Evolutionary conservation across 2,797 vertebrate species (phyloP).

Genomic region (Lagocephalus sceleratus): DNA sequence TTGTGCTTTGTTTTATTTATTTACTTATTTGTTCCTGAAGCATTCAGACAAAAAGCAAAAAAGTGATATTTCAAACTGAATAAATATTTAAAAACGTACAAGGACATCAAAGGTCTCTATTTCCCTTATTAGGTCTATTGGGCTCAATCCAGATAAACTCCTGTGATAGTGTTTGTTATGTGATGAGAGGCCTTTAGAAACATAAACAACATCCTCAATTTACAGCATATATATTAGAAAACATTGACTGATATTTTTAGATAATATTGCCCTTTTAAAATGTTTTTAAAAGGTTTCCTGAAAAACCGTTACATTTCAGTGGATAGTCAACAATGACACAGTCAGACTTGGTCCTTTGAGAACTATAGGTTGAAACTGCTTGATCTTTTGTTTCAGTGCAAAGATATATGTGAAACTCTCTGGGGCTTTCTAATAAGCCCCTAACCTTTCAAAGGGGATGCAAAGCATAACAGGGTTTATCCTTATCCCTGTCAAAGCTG

Average conservation of each 20-base stretch:
- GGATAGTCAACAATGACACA: neutral
- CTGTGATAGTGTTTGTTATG: neutral
- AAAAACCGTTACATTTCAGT: neutral
- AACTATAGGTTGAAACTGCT: constrained; percentile 6
- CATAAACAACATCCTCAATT: too few relatives aligned
- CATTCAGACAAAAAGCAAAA: neutral
- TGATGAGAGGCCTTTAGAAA: constrained; percentile 3
- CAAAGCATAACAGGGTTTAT: constrained; percentile 14
- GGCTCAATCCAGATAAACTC: neutral
- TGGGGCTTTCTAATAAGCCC: constrained; percentile 13
- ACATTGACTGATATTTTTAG: neutral
- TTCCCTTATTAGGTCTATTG: neutral
- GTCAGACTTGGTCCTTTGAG: constrained; percentile 5
- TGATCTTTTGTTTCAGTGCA: neutral
- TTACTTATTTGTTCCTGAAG: neutral
- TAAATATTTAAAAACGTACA: neutral
- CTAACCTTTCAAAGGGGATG: constrained; percentile 29
- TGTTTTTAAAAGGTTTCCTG: neutral
- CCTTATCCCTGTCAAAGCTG: constrained; percentile 6
- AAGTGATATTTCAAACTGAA: neutral
- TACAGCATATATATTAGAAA: neutral
- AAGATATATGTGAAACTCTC: constrained; percentile 5
- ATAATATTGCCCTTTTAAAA: constrained; percentile 1
- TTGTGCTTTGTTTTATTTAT: too few relatives aligned
- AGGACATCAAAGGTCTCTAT: neutral